Conservation (phyloP, 2,113 vertebrate species). For the Lanius ludovicianus region DNA sequence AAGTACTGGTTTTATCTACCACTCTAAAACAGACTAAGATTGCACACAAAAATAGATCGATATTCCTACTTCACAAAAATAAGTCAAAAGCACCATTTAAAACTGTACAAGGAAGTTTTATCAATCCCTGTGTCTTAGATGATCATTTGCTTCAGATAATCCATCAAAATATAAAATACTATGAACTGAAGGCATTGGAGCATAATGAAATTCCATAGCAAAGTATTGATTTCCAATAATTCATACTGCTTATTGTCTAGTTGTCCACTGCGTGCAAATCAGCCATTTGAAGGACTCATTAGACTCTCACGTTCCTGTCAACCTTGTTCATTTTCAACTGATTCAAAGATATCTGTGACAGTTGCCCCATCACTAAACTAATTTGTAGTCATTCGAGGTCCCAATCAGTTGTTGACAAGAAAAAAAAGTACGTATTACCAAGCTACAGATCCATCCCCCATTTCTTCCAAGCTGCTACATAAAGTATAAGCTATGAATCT, state of each 20-base stretch:
- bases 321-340: conserved; percentile 91
- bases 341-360: conserved; percentile 86
- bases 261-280: conserved; percentile 83
- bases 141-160: conserved; percentile 85
- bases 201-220: conserved; percentile 95
- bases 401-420: conserved; percentile 84
- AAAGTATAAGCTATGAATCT: neutral
- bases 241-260: conserved; percentile 86
- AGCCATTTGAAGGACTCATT: conserved; percentile 94
- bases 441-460: neutral
- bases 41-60: conserved; percentile 67
- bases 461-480: conserved; percentile 11
- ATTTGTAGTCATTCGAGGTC: conserved; percentile 89
- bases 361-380: conserved; percentile 91
- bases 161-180: conserved; percentile 95
- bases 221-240: conserved; percentile 95
- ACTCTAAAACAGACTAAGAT: conserved; percentile 27
- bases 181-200: conserved; percentile 82
- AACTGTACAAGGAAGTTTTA: conserved; percentile 72
- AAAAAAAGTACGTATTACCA: conserved; percentile 60
- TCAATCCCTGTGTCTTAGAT: conserved; percentile 65
- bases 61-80: conserved; percentile 72
- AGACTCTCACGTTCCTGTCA: conserved; percentile 94
- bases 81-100: conserved; percentile 80
- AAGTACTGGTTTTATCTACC: conserved; percentile 69